Evolutionary conservation across 2,888 invertebrate genomes (phyloP).

Genomic region (Heliconius ismenius): DNA sequence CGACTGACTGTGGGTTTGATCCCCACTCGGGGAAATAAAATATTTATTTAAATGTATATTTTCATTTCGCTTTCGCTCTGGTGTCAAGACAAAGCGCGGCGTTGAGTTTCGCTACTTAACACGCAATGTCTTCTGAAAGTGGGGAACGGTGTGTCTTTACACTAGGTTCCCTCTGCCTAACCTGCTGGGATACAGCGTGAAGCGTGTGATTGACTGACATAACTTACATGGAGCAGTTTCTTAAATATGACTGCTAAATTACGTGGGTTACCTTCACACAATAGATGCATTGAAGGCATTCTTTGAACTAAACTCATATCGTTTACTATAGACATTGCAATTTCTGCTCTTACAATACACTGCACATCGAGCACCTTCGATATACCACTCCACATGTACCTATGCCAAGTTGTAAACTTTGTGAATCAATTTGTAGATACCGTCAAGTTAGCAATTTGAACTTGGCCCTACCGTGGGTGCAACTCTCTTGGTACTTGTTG

Average conservation of each 20-base stretch:
- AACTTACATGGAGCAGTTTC: too few relatives aligned
- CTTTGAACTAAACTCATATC: neutral
- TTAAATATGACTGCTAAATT: neutral
- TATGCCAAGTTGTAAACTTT: conserved; percentile 11
- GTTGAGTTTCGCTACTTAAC: too few relatives aligned
- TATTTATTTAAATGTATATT: too few relatives aligned
- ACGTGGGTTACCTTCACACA: neutral
- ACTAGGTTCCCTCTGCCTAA: too few relatives aligned
- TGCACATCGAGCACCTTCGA: conserved; percentile 5
- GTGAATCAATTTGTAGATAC: conserved; percentile 14
- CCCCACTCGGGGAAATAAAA: too few relatives aligned
- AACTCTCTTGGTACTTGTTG: conserved; percentile 16
- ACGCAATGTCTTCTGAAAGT: too few relatives aligned
- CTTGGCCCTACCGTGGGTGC: neutral
- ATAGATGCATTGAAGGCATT: neutral
- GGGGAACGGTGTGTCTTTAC: too few relatives aligned
- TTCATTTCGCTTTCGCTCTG: too few relatives aligned
- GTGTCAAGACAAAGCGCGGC: too few relatives aligned
- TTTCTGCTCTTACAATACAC: neutral
- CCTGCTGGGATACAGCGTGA: too few relatives aligned
- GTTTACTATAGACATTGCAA: neutral
- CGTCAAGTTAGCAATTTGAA: neutral
- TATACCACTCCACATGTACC: neutral
- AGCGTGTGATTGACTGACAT: too few relatives aligned
- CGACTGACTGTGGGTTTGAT: too few relatives aligned